Evolutionary conservation across 2,888 invertebrate genomes (phyloP), one percentile per base, ranked within the genome.

Genomic region (Cacoxenus indagator): DNA sequence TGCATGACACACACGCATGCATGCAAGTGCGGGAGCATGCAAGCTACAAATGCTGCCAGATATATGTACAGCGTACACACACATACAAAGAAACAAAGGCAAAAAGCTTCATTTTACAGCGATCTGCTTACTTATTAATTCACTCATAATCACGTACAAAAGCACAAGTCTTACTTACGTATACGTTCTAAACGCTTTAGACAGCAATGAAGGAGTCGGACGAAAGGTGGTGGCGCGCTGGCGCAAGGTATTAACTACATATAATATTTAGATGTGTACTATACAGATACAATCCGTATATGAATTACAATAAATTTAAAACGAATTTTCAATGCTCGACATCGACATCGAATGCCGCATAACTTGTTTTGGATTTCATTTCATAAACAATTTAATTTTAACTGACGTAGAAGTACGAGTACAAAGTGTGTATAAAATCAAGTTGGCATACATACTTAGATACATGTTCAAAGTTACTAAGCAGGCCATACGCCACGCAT

Each of bases 91-190:
- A 64, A 8, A 46, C 8, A 19, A 51, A 55, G 71, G 77, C 75
- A 75, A 75, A 67, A 55, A 67, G 72, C 37, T 51, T 65, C 14
- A 70, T 67, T 45, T 31, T 37, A 61, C 59, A 61, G 31, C 27
- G 3, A 61, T 61, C 4, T 61, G 61, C 45, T 57, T 19, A 70
- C 64, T 65, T 64, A 73, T 76, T 76, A 84, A 80, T 80, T 75
- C 71, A 73, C 69, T 77, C 77, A 76, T 81, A 83, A 80, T 80
- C 80, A 80, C 80, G 80, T 80, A 84, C 69, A 68, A n/a, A n/a
- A 69, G 67, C 29, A 46, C 68, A 31, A 62, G 68, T 72, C 65
- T 29, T 66, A 62, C 51, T 51, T 19, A 22, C n/a, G 19, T 51
- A n/a, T n/a, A n/a, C n/a, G n/a, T n/a, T 37, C 37, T 37, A 8